These are phyloP conservation scores for Macrophya alboannulata DNA, from an alignment of 2,888 invertebrate genomes.

Conservation along the genomic window DNA sequence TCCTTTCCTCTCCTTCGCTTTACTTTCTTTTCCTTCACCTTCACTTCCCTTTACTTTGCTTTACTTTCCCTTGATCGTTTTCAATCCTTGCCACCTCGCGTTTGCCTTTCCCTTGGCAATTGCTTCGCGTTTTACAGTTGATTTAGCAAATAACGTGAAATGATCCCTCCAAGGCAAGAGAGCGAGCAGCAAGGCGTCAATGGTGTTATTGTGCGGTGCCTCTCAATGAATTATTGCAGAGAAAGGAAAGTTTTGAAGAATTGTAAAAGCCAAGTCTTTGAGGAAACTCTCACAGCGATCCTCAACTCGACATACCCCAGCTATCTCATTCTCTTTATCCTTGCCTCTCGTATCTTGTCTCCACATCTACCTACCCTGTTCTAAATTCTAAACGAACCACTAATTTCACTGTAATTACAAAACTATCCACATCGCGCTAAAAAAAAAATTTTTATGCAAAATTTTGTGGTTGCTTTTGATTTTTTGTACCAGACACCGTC, in stretches of 20 bases:
- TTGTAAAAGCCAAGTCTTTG: constrained; percentile 49
- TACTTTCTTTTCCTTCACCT: constrained; percentile 58
- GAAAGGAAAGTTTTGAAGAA: constrained; percentile 63
- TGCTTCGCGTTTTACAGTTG: constrained; percentile 68
- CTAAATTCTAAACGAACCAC: background rate
- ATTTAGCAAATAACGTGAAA: constrained; percentile 66
- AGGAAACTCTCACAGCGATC: constrained; percentile 35
- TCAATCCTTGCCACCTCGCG: constrained; percentile 46
- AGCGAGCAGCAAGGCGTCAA: constrained; percentile 37
- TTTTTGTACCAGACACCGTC: background rate
- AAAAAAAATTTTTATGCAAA: background rate
- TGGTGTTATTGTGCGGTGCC: constrained; percentile 55
- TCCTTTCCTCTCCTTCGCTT: constrained; percentile 55
- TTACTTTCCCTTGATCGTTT: constrained; percentile 29
- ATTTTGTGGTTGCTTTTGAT: background rate
- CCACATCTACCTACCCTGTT: background rate
- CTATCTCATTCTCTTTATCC: background rate
- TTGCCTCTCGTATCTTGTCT: constrained; percentile 9
- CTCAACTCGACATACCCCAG: constrained; percentile 20
- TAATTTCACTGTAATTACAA: background rate
- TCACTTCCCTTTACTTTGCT: constrained; percentile 60
- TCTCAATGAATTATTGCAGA: constrained; percentile 70
- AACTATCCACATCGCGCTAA: background rate
- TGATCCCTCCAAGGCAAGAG: constrained; percentile 44
- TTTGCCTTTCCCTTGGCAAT: constrained; percentile 63